A percentile compares a stretch with the other conserved stretches of the same genome.
These are phyloP conservation scores for Morelia viridis DNA, from an alignment of 2,797 vertebrate species.

Conservation along the genomic window DNA sequence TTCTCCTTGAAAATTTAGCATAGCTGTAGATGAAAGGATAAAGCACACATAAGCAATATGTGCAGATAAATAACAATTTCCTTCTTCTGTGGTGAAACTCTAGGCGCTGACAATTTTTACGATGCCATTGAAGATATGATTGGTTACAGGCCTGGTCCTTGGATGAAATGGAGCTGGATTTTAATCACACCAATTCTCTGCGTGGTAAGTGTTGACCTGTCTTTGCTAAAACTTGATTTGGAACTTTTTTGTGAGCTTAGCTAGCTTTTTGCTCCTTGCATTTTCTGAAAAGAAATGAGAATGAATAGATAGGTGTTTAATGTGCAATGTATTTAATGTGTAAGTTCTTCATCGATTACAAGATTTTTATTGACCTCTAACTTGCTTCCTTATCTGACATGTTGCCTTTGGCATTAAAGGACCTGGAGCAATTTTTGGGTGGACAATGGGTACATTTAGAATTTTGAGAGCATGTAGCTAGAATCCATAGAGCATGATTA, in stretches of 20 bases:
- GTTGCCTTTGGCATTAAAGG: not conserved
- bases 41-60: accelerated
- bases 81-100: not conserved
- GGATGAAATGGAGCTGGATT: constrained; percentile 99
- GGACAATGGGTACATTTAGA: not conserved
- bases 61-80: not conserved
- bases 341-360: not conserved
- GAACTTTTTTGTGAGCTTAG: not conserved
- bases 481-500: not conserved
- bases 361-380: not conserved
- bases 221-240: not conserved
- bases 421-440: not conserved
- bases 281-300: not conserved
- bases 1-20: not conserved
- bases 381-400: not conserved
- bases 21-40: not conserved
- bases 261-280: not conserved
- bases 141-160: constrained; percentile 94
- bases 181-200: constrained; percentile 92
- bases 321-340: not conserved
- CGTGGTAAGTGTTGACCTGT: constrained; percentile 76
- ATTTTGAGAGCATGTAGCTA: not conserved
- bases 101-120: constrained; percentile 95
- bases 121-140: constrained; percentile 98
- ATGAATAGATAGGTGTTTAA: not conserved